These are phyloP conservation scores for Aspidoscelis tigris DNA, from an alignment of 2,113 vertebrate genomes.

Conservation along the genomic window DNA sequence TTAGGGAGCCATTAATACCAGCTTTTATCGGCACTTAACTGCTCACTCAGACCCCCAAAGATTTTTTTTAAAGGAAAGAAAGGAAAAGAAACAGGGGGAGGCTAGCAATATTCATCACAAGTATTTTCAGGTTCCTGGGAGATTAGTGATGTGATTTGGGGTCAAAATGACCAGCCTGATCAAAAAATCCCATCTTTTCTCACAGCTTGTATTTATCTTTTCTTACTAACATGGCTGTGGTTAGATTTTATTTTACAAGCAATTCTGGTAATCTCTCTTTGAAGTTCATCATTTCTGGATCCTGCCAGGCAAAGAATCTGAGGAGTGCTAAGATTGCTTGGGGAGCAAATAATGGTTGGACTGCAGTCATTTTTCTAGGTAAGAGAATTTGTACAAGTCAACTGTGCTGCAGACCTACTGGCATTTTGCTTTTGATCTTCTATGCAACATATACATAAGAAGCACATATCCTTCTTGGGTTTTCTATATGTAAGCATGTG, in stretches of 20 bases:
- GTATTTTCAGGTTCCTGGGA: slow-evolving; percentile 12
- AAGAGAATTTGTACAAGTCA: not conserved
- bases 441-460: not conserved
- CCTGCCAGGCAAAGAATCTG: not conserved
- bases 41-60: slow-evolving; percentile 3
- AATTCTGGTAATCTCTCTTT: not conserved
- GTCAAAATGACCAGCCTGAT: slow-evolving; percentile 17
- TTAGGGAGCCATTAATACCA: slow-evolving; percentile 39
- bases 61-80: too few relatives aligned
- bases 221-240: not conserved
- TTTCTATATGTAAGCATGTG: not conserved
- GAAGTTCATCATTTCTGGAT: not conserved
- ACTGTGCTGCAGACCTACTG: not conserved
- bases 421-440: not conserved
- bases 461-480: not conserved
- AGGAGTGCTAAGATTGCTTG: not conserved
- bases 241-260: slow-evolving; percentile 36
- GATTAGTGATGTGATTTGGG: not conserved
- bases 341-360: not conserved
- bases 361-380: not conserved
- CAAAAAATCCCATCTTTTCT: slow-evolving; percentile 24
- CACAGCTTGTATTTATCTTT: slow-evolving; percentile 22
- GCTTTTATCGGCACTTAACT: slow-evolving; percentile 40
- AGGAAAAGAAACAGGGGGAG: not conserved
- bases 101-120: accelerated